Evolutionary conservation across 1,140 invertebrate species (phyloP).

Genomic region (Aricia agestis): DNA sequence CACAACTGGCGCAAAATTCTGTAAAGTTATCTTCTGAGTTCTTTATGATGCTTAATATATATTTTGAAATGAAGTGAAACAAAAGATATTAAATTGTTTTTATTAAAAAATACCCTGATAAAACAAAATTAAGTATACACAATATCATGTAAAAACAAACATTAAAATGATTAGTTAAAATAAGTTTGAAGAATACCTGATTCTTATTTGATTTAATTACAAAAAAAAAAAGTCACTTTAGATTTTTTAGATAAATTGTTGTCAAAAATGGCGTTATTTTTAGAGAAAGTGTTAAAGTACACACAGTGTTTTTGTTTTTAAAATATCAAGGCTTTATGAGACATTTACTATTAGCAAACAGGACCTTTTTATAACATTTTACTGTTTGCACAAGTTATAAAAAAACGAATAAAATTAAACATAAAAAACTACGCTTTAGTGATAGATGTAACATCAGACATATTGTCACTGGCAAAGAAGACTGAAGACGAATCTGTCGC

Average conservation of each 20-base stretch:
- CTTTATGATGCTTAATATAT: neutral
- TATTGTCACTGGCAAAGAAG: constrained; percentile 43
- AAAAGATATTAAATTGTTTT: neutral
- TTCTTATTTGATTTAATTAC: too few relatives aligned
- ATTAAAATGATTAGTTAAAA: too few relatives aligned
- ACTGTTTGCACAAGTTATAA: too few relatives aligned
- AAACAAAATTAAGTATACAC: neutral
- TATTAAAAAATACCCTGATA: constrained; percentile 1
- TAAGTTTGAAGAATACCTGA: too few relatives aligned
- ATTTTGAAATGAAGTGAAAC: neutral
- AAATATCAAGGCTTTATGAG: too few relatives aligned
- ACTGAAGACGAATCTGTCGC: constrained; percentile 43
- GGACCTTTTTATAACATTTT: too few relatives aligned
- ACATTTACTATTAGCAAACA: neutral
- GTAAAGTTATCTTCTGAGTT: neutral
- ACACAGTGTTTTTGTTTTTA: too few relatives aligned
- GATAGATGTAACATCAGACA: constrained; percentile 35
- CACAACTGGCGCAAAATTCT: neutral
- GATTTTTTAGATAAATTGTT: too few relatives aligned
- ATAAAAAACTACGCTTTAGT: constrained; percentile 15
- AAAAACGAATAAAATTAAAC: too few relatives aligned
- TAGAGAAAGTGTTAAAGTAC: too few relatives aligned
- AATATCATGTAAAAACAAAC: neutral
- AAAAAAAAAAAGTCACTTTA: too few relatives aligned
- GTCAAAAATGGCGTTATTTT: too few relatives aligned